Base-by-base conservation (phyloP, 2,797 vertebrate genomes). In the Acanthornis magna region DNA sequence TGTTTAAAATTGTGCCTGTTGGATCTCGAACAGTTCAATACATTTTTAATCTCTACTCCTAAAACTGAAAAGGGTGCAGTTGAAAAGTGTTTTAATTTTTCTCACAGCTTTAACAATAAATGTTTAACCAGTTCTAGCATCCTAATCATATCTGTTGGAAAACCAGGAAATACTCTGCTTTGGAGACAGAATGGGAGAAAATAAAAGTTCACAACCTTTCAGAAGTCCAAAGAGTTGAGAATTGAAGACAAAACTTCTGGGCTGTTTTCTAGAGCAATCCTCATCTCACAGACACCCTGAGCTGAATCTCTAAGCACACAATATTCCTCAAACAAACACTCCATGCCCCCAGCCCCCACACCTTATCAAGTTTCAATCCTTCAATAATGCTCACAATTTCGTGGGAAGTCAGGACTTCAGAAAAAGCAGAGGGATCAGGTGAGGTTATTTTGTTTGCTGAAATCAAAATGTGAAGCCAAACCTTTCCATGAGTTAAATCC, bases 371-470 rank as follows among this genome's bases (percentile, higher is more conserved):
- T 85, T 85, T 85, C 87, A 91, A 42, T 84, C 84, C 80, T 81
- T 79, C 89, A 79, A 36, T 93, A 96, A 93, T 66, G 55, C 71
- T 79, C 80, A 94, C 58, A 91, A 70, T 87, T 94, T 91, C 3
- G 5, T 58, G 55, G 87, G 63, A 71, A 94, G 71, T 91, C 92
- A 90, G 51, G 55, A 85, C 58, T 78, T 85, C 71, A 79, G 67
- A 82, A 80, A 72, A 94, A 96, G 67, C 19, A n/a, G 32, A 91
- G 36, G 74, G 84, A 78, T 94, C 72, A 89, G 71, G 36, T 79
- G 81, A 89, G 86, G 81, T 87, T 92, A 89, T 92, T 89, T 85
- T 57, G 18, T 67, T 84, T 89, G 63, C 26, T 58, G 89, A 94
- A 89, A 89, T 81, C 81, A 89, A 96, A 96, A 78, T 42, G 19